A percentile compares a stretch with the other conserved stretches of the same genome.
Evolutionary conservation across 92 coral and sea anemone genomes (phyloP).

Genomic region (Zoanthus gigantus): DNA sequence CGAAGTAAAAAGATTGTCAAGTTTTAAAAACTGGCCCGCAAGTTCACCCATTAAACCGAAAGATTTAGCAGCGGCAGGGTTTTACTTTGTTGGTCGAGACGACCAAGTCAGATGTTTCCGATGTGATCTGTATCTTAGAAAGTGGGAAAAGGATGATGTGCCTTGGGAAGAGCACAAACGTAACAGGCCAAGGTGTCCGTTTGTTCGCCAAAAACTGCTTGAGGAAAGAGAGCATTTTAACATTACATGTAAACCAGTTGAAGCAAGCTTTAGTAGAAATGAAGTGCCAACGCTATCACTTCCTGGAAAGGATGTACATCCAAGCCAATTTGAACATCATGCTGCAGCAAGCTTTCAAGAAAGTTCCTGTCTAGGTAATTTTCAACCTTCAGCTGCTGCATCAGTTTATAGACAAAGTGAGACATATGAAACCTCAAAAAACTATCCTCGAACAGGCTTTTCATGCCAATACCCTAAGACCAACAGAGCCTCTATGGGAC

Average conservation of each 20-base stretch:
- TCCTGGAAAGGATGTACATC: neutral
- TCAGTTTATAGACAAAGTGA: slow-evolving; percentile 9
- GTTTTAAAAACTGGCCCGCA: slow-evolving; percentile 79
- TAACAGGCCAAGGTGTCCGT: slow-evolving; percentile 57
- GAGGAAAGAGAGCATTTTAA: slow-evolving; percentile 48
- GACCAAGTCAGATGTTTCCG: slow-evolving; percentile 88
- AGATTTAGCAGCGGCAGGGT: slow-evolving; percentile 87
- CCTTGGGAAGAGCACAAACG: slow-evolving; percentile 82
- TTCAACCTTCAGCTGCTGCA: neutral
- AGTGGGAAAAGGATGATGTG: slow-evolving; percentile 81
- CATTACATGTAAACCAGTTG: slow-evolving; percentile 61
- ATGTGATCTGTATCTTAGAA: slow-evolving; percentile 74
- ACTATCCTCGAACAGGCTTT: neutral
- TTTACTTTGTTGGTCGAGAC: slow-evolving; percentile 73
- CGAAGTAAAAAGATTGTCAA: slow-evolving; percentile 75
- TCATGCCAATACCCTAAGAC: neutral
- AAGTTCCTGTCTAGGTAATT: neutral
- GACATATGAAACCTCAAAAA: neutral
- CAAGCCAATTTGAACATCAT: slow-evolving; percentile 1
- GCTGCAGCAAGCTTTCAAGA: neutral
- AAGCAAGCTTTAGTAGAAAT: slow-evolving; percentile 25
- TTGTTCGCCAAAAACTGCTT: slow-evolving; percentile 54
- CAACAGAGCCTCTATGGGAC: neutral
- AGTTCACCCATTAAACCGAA: slow-evolving; percentile 70
- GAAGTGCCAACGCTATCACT: neutral